Conservation (phyloP, 2,113 vertebrate species). For the Gopherus flavomarginatus region DNA sequence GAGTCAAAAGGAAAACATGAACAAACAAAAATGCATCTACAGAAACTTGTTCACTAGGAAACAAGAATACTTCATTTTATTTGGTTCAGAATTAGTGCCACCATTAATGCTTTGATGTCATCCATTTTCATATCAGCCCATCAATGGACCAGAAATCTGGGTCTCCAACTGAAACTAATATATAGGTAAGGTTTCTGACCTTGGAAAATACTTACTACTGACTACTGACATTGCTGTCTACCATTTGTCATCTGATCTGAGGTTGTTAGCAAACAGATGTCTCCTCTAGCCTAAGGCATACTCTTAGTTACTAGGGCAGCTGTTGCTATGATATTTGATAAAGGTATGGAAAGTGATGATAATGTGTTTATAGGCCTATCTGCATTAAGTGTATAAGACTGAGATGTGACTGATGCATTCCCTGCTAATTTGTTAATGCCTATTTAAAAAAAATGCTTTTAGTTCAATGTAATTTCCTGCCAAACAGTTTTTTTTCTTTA, state of each 20-base stretch:
- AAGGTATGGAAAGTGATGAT: conserved; percentile 68
- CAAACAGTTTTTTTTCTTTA: conserved; percentile 26
- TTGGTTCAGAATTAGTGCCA: conserved; percentile 69
- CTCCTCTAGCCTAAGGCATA: conserved; percentile 59
- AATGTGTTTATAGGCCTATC: conserved; percentile 65
- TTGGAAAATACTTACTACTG: background rate
- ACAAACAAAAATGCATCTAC: background rate
- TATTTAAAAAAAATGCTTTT: conserved; percentile 5
- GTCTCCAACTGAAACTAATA: conserved; percentile 58
- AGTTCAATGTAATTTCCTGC: conserved; percentile 13
- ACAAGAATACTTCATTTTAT: conserved; percentile 30
- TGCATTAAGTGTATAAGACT: background rate
- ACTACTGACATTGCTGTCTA: conserved; percentile 30
- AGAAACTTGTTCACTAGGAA: conserved; percentile 25
- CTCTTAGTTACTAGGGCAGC: conserved; percentile 64
- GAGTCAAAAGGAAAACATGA: background rate
- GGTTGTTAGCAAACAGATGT: conserved; percentile 79
- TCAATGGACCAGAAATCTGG: conserved; percentile 13
- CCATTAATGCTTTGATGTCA: conserved; percentile 61
- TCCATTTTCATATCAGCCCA: conserved; percentile 20
- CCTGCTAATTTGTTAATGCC: conserved; percentile 35
- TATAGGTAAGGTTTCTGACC: conserved; percentile 59
- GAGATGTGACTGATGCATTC: conserved; percentile 21
- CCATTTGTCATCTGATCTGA: conserved; percentile 79
- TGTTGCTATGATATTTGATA: conserved; percentile 71